Base-by-base conservation (phyloP, 92 coral and sea anemone genomes). In the Siderastrea siderea region DNA sequence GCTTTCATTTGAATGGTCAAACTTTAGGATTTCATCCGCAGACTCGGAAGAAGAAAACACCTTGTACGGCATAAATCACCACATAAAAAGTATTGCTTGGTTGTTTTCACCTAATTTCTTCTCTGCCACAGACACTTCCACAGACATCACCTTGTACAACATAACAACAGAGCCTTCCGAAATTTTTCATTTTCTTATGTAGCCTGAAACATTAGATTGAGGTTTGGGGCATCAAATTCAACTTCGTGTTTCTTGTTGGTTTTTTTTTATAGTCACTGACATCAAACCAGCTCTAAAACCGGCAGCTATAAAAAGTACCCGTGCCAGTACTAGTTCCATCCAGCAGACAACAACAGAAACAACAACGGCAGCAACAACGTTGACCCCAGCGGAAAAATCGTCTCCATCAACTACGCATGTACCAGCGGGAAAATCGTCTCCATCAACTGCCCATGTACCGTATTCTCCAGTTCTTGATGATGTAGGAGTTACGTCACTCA, bases 191-290 rank as follows among this genome's bases (percentile, higher is more conserved):
- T 26, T 26, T 26, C 38, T 26, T 26, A 0, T 26, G 38, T 26
- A 26, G 38, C 0, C 38, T 26, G 38, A 26, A 26, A 26, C 38
- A 12, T 46, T 9, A 71, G 10, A 48, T 6, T 64, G 69, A 64
- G 26, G 69, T n/a, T 19, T n/a, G 9, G 1, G 7, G 5, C 6
- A 6, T 1, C 59, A 54, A 75, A 5, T 49, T 8, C 65, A 52
- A 11, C 16, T 38, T 17, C 19, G 13, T 7, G 12, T 19, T 84
- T 84, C 12, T 9, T 62, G 38, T 26, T 26, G 38, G 0, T 26
- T 26, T 26, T 26, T 38, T 49, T 58, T 73, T 47, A 47, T 51
- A 84, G 87, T 84, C 62, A 84, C 87, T 7, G 74, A 74, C 73
- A 63, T 63, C 49, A 48, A 49, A 49, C 87, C 87, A 84, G 74